These are phyloP conservation scores for Rhodeus uyekii DNA, from an alignment of 2,797 vertebrate species.

Conservation along the genomic window DNA sequence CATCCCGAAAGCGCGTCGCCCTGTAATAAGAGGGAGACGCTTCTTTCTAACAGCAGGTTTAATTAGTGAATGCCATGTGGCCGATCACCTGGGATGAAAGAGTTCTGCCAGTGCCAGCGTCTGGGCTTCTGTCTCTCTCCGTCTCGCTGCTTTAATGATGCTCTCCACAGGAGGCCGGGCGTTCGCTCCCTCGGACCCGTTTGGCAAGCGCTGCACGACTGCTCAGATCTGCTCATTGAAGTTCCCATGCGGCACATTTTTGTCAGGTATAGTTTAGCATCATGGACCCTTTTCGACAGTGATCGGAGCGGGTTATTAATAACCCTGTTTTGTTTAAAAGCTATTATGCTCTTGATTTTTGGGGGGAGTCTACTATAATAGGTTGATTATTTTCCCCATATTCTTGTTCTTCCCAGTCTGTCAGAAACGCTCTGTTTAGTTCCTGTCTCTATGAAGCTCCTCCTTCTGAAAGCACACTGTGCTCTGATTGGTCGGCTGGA, in stretches of 20 bases:
- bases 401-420: not conserved
- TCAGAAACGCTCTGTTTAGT: not conserved
- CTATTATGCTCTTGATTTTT: not conserved
- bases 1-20: not conserved
- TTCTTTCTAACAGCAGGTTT: constrained; percentile 38
- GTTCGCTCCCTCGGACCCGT: not conserved
- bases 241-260: not conserved
- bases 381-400: not conserved
- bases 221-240: not conserved
- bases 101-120: constrained; percentile 16
- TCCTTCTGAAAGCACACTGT: not conserved
- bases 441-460: too few species aligned
- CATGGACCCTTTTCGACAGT: too few species aligned
- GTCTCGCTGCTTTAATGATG: constrained; percentile 38
- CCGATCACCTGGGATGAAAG: constrained; percentile 41
- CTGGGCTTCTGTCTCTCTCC: constrained; percentile 12
- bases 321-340: not conserved
- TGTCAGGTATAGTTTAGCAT: not conserved
- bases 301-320: not conserved
- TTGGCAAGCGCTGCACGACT: not conserved
- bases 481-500: not conserved
- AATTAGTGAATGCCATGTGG: constrained; percentile 47
- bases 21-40: constrained; percentile 23
- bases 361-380: not conserved
- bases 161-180: constrained; percentile 14